These are phyloP conservation scores for Ascidia mentula DNA, from an alignment of 23 tunicate genomes.

Conservation along the genomic window DNA sequence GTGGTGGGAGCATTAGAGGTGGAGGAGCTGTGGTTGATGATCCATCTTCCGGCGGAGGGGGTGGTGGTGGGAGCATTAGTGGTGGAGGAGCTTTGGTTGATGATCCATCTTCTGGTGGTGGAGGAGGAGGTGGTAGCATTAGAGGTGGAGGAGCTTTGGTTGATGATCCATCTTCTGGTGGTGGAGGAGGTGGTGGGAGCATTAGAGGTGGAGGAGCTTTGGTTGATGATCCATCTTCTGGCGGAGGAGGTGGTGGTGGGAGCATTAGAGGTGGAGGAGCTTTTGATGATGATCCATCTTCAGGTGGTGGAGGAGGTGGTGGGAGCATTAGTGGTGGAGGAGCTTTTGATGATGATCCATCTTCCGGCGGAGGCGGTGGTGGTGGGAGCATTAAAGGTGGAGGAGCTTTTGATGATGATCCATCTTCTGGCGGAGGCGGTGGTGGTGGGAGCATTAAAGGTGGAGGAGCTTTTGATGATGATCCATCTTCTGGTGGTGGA, in stretches of 20 bases:
- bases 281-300: background rate
- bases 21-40: background rate
- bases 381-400: background rate
- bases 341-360: background rate
- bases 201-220: background rate
- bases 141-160: background rate
- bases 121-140: background rate
- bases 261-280: background rate
- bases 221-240: background rate
- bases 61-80: background rate
- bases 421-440: background rate
- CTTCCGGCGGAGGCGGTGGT: background rate
- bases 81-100: background rate
- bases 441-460: background rate
- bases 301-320: background rate
- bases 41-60: background rate
- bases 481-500: background rate
- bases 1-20: background rate
- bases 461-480: background rate
- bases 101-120: background rate
- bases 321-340: background rate
- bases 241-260: constrained; percentile 2
- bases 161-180: background rate
- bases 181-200: background rate
- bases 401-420: background rate